These are phyloP conservation scores for Odocoileus virginianus DNA, from an alignment of 2,113 vertebrate species.

Conservation along the genomic window DNA sequence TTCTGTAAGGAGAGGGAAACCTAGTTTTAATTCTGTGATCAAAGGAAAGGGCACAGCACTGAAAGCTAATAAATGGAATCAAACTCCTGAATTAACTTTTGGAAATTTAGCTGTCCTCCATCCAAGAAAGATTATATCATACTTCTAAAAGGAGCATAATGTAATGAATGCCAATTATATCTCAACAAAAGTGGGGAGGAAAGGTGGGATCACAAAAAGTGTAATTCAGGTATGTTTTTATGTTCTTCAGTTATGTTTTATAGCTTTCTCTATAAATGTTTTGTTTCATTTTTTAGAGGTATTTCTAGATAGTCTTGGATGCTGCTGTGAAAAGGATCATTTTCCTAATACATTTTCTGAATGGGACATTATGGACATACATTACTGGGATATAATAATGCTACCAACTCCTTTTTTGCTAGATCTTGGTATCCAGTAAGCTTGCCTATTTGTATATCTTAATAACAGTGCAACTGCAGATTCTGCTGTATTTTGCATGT, in stretches of 20 bases:
- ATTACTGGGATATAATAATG: neutral
- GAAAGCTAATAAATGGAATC: neutral
- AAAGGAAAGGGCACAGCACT: neutral
- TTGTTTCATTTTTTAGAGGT: neutral
- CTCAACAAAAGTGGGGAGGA: neutral
- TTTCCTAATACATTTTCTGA: neutral
- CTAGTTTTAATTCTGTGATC: constrained; percentile 38
- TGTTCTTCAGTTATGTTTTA: neutral
- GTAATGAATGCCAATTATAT: neutral
- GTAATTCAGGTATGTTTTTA: neutral
- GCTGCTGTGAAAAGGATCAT: neutral
- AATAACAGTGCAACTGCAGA: neutral
- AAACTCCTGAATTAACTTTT: neutral
- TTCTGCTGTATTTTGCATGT: neutral
- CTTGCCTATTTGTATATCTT: neutral
- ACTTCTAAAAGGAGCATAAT: neutral
- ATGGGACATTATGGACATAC: neutral
- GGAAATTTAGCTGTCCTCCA: neutral
- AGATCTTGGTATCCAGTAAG: neutral
- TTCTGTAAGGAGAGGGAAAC: constrained; percentile 72
- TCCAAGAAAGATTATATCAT: neutral
- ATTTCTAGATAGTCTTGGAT: neutral
- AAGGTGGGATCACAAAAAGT: neutral
- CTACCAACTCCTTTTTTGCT: neutral
- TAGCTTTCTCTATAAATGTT: neutral